Base-by-base conservation (phyloP, 2,888 invertebrate genomes). In the Anthophora plumipes region DNA sequence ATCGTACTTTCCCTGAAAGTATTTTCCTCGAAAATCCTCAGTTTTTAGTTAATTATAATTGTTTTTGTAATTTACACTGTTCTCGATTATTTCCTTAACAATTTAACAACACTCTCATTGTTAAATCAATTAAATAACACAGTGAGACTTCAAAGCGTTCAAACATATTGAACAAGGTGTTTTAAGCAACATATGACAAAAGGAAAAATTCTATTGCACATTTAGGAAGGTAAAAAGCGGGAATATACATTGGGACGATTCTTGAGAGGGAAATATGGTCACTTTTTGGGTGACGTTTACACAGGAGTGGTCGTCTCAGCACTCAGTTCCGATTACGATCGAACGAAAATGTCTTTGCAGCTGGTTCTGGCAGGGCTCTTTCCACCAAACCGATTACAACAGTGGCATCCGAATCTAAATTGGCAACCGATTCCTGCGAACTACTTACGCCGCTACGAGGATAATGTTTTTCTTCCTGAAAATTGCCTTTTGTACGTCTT, bases 331-430 rank as follows among this genome's bases (percentile, higher is more conserved):
- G 95, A 96, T 90, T 96, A 94, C 89, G 96, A 96, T 69, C 94
- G 97, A 63, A 97, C 97, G 0, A 95, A 97, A 93, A 96, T 96
- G 95, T 96, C 96, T 5, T 96, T 95, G 0, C 94, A 96, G 78
- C 93, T 96, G 39, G 96, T 96, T 5, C 93, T 96, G 76, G 95
- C 96, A 1, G 97, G 96, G 0, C 90, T 97, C 37, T 97, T 95
- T 91, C 96, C 96, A 3, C 96, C 96, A 0, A 90, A 91, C 20
- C 92, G 91, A 0, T 90, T 93, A 1, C 95, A 96, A 89, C 93
- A 90, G 78, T 96, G 96, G 96, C 95, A 95, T 81, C 90, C 93
- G 0, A 89, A 93, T 25, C 88, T 96, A 50, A 91, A 94, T 66
- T 97, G 97, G 97, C 96, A 96, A 89, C 97, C 96, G 0, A 95